Evolutionary conservation across 2,113 vertebrate species (phyloP).

Genomic region (Oryctolagus cuniculus): DNA sequence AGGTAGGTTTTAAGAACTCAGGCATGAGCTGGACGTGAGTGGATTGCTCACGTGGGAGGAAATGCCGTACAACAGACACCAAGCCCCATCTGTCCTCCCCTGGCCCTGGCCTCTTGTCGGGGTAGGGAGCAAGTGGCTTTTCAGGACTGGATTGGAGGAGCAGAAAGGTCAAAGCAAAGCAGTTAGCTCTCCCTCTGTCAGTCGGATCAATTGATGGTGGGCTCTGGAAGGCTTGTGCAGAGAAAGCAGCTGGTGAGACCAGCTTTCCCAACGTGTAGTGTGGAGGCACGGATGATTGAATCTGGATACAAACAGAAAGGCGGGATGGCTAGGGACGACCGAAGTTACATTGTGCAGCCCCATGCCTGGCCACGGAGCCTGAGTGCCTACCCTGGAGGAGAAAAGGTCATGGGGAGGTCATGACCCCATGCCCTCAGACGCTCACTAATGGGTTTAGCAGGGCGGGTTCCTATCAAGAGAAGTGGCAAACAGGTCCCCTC

Average conservation of each 20-base stretch:
- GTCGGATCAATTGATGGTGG: background rate
- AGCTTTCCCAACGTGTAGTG: background rate
- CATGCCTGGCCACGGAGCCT: background rate
- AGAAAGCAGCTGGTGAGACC: background rate
- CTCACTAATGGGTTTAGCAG: background rate
- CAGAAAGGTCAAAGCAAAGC: background rate
- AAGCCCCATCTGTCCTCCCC: fast-evolving
- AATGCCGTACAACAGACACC: background rate
- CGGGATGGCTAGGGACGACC: background rate
- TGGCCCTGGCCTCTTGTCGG: background rate
- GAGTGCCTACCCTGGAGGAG: too few species aligned
- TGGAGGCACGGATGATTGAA: background rate
- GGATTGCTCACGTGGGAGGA: background rate
- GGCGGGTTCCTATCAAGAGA: background rate
- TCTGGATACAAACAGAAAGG: background rate
- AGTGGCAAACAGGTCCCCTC: background rate
- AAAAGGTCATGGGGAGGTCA: background rate
- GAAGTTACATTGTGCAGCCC: background rate
- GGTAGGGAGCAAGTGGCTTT: background rate
- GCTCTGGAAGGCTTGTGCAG: background rate
- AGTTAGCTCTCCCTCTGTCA: too few species aligned
- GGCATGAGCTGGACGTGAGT: background rate
- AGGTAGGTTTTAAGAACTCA: background rate
- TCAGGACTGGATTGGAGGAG: background rate
- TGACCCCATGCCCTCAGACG: background rate